Base-by-base conservation (phyloP, 2,113 vertebrate species). In the Pseudopodoces humilis region DNA sequence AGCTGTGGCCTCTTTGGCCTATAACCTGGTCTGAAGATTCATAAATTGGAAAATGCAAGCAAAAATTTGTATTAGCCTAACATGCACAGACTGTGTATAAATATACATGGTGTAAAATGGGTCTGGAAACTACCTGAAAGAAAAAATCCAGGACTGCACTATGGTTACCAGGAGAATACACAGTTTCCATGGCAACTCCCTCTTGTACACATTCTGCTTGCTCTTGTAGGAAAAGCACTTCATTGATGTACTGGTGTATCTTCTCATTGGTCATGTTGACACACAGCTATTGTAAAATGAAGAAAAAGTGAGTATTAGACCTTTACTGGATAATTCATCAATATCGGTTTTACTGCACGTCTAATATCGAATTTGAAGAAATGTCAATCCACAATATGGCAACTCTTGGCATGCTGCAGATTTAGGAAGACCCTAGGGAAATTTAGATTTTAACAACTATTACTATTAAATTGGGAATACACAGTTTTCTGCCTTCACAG, bases 221-320 rank as follows among this genome's bases (percentile, higher is more conserved):
- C 96, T 99, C 99, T 88, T 99, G 98, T 74, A 98, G 98, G 96
- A 99, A 99, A 88, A 99, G 98, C 92, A 99, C 98, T 96, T 99
- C 98, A 35, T 97, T 98, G 97, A 98, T 98, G 76, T 99, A 98
- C 94, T 98, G 98, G 95, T 99, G 98, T 89, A 99, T 98, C 95
- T 98, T 98, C 98, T 99, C 99, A 43, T 99, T 99, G 98, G 98
- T 98, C 98, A 99, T 99, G 98, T 99, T 99, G 98, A 99, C 98
- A 94, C 99, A 99, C 62, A 99, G 98, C 99, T 99, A 94, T 96
- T 95, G 76, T 72, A 74, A 92, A 77, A 91, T 3, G 8, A 88
- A 86, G 14, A 30, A 78, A 87, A 83, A 91, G 75, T 0, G 2
- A 90, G 76, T 56, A 79, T 97, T 52, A 94, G 67, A 96, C 4